Evolutionary conservation across 2,113 vertebrate species (phyloP).

Genomic region (Irena cyanogastra): DNA sequence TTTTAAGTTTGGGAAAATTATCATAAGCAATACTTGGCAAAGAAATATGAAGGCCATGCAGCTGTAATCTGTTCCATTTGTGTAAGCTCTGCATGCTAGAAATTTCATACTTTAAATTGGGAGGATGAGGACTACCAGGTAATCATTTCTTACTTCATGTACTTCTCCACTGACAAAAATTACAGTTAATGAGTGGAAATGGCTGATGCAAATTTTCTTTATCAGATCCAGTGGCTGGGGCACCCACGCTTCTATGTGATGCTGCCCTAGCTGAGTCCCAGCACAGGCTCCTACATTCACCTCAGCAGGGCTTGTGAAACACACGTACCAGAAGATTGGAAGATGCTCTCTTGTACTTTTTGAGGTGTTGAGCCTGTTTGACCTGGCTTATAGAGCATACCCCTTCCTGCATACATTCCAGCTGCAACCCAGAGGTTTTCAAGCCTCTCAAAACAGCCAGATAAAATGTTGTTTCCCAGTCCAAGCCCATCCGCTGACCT

Average conservation of each 20-base stretch:
- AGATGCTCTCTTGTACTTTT: not conserved
- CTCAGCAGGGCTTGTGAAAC: not conserved
- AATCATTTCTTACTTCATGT: not conserved
- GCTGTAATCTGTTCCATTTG: not conserved
- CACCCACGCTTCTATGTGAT: not conserved
- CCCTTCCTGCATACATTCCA: not conserved
- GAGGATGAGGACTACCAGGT: not conserved
- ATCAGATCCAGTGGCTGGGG: not conserved
- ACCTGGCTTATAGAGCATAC: not conserved
- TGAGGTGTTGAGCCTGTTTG: not conserved
- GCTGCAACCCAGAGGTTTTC: not conserved
- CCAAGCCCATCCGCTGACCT: conserved; percentile 13
- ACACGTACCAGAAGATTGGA: not conserved
- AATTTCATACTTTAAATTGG: not conserved
- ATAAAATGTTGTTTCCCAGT: not conserved
- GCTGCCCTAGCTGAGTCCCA: not conserved
- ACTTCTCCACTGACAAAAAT: not conserved
- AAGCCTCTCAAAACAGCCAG: not conserved
- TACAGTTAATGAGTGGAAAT: not conserved
- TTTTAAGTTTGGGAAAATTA: not conserved
- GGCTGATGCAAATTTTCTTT: not conserved
- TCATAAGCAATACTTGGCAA: not conserved
- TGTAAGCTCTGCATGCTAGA: not conserved
- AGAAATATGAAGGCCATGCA: not conserved
- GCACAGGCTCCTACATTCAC: not conserved